Evolutionary conservation across 2,797 vertebrate species (phyloP), one percentile per base, ranked within the genome.

Genomic region (Lemur catta): DNA sequence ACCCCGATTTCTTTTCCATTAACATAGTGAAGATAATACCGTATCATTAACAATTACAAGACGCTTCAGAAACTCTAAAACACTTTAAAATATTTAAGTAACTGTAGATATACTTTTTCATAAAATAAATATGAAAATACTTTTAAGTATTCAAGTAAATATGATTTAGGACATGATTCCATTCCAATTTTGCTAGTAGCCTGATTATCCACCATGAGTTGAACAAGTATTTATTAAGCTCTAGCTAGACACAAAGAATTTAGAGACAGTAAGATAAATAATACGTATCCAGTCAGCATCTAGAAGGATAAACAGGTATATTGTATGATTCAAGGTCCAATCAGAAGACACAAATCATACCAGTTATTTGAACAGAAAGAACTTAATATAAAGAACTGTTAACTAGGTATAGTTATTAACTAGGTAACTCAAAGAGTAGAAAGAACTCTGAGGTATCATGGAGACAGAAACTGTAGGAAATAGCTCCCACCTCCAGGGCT

Each of bases 51-150:
- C 48, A 95, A 91, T 84, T 74, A 93, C 63, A 82, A 9, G 85
- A 87, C 30, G 18, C 82, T 96, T 90, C 67, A 81, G 35, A 93
- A 94, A 95, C 38, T 89, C 85, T 76, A 74, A 80, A 90, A 89
- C 41, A 74, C 6, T 67, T 89, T 69, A 20, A 78, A 87, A 72
- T 84, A 71, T 71, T 69, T 86, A 3, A 90, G 50, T 75, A 87
- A 71, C 55, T 72, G 82, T 18, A 7, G 80, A 38, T 1, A 33
- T 33, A 88, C 4, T 79, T 91, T 93, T 74, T 38, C 46, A 84
- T 55, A 67, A 78, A 78, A 35, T 74, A 72, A 52, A 87, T 74
- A 76, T 61, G 78, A 79, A 87, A 89, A 79, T 80, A 43, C 14
- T 80, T 35, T 50, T 33, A 94, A 35, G 46, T 79, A 79, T 48